Base-by-base conservation (phyloP, 2,888 invertebrate species). In the Microctonus brassicae region DNA sequence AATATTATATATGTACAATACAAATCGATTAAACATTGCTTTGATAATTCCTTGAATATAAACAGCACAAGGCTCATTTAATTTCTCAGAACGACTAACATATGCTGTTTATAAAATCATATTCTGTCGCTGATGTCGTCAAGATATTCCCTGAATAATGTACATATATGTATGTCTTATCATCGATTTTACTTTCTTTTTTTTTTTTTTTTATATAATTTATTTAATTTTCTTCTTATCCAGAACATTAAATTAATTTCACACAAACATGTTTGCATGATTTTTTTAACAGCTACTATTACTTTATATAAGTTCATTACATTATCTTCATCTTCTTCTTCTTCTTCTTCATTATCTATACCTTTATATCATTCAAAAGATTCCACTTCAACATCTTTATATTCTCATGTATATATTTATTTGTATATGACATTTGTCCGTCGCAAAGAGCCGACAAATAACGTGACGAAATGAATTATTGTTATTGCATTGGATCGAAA, bases 31-130 rank as follows among this genome's bases (percentile, higher is more conserved):
- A 34, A 29, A 58, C 33, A 58, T 47, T 10, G 29, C 58, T 58
- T 62, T 24, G 11, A 33, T 52, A 64, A 64, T 64, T 64, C 63
- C 26, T 64, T 52, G 63, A 64, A 64, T 17, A 47, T 64, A 64
- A 64, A 64, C 63, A 64, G 17, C 5, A 42, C 29, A 39, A 62
- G 42, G 57, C 26, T 58, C 58, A 58, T 58, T 58, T 13, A 10
- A 3, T 10, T 58, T 58, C 58, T 58, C 7, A n/a, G n/a, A n/a
- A n/a, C 29, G 58, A 10, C 26, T 20, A 47, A 47, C 47, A 17
- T 47, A 47, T 9, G 20, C 58, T 58, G 58, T 58, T 58, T 58
- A 29, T 20, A 29, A 58, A 58, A 29, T 29, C n/a, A 24, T 33
- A n/a, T 10, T 2, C 33, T 34, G 58, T 58, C 33, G 26, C n/a